Base-by-base conservation (phyloP, 23 tunicate species). In the Clavelina lepadiformis region DNA sequence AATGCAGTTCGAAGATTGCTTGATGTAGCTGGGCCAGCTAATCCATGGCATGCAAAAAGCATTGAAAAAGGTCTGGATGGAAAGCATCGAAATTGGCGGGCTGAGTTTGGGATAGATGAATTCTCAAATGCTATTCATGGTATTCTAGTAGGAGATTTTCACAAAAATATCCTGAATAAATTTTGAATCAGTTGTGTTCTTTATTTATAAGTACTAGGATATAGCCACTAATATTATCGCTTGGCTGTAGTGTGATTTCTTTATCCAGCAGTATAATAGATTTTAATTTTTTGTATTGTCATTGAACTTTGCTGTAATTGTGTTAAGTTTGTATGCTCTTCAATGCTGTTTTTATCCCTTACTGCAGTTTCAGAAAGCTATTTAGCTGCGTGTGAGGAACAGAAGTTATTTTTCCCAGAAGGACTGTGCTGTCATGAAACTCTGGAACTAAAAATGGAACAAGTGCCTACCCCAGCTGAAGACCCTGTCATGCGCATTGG, bases 71-170 rank as follows among this genome's bases (percentile, higher is more conserved):
- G 55, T 13, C 24, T 11, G 2, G 26, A 5, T 38, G 28, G 44
- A 8, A 18, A 49, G 22, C 5, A 26, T 11, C 27, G 63, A 24
- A 58, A 30, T 2, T 69, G 62, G 72, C 38, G 93, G 54, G 93
- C 71, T 18, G 78, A 78, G 26, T 76, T 84, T 24, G 93, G 93
- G 3, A 84, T 84, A 1, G 93, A 84, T 38, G 65, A 69, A 26
- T 79, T 86, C 47, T 78, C 95, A 21, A 86, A 86, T 63, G 95
- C 86, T 66, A 61, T 86, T 7, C 95, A 86, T 65, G 95, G 95
- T 86, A 45, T 25, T 5, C 15, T 15, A 1, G 8, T 71, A 15
- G 5, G 41, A n/a, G 19, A 47, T 25, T 28, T 19, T 35, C 20
- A 30, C 19, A 51, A 21, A 20, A 7, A 23, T 26, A 27, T 35